Evolutionary conservation across 1,140 invertebrate species (phyloP).

Genomic region (Callitettix versicolor): DNA sequence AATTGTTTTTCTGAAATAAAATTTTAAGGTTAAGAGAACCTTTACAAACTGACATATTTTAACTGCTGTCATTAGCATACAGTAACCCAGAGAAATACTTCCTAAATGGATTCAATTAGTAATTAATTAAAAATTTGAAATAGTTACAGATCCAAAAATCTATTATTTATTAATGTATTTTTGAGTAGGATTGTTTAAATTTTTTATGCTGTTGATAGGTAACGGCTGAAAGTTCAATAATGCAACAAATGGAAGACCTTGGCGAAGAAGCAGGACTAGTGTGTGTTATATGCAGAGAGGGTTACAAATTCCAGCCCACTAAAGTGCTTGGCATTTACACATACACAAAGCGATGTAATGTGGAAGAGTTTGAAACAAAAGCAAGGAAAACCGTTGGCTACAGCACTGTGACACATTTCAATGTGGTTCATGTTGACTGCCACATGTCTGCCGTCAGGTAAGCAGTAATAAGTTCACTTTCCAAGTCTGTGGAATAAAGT

Average conservation of each 20-base stretch:
- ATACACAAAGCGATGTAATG: constrained; percentile 87
- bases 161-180: neutral
- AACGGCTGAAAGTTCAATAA: constrained; percentile 76
- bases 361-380: constrained; percentile 90
- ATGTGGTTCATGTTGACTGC: constrained; percentile 95
- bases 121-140: too few relatives aligned
- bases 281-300: constrained; percentile 96
- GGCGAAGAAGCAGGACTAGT: constrained; percentile 92
- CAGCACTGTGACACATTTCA: constrained; percentile 94
- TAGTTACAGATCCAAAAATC: too few relatives aligned
- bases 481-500: too few relatives aligned
- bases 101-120: too few relatives aligned
- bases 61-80: too few relatives aligned
- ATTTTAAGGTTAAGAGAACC: too few relatives aligned
- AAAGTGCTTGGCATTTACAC: constrained; percentile 93
- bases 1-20: too few relatives aligned
- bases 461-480: neutral
- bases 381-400: constrained; percentile 74
- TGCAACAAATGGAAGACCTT: constrained; percentile 89
- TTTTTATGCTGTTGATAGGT: too few relatives aligned
- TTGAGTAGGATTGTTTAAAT: neutral
- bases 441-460: constrained; percentile 85
- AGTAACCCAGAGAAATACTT: too few relatives aligned
- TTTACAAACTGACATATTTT: too few relatives aligned
- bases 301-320: constrained; percentile 87